These are phyloP conservation scores for Drosophila monieri DNA, from an alignment of 2,888 invertebrate genomes.

Conservation along the genomic window DNA sequence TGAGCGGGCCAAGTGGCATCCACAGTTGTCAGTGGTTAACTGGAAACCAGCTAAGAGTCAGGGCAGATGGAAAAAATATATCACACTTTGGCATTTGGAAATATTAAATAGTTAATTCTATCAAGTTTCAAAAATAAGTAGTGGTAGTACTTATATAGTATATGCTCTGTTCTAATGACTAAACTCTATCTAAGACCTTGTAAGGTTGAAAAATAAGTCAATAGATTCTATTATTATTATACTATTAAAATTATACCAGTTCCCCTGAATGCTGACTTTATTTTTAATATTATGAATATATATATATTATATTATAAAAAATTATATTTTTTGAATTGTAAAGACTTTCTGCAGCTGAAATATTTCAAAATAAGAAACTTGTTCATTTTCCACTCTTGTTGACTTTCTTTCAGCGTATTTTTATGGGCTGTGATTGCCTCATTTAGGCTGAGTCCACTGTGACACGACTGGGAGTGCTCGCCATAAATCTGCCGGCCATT, in stretches of 20 bases:
- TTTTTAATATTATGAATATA: too few species aligned
- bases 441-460: constrained; percentile 6
- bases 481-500: constrained; percentile 76
- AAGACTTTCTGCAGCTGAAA: background rate
- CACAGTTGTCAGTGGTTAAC: constrained; percentile 35
- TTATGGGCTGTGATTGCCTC: background rate
- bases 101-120: background rate
- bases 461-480: constrained; percentile 51
- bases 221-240: too few species aligned
- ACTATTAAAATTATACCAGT: too few species aligned
- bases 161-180: too few species aligned
- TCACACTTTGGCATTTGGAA: background rate
- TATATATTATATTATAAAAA: too few species aligned
- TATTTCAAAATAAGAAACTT: background rate
- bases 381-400: background rate
- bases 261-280: too few species aligned
- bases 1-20: constrained; percentile 41
- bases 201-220: too few species aligned
- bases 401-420: background rate
- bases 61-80: background rate
- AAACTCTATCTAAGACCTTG: too few species aligned
- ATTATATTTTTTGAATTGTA: background rate
- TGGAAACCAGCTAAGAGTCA: constrained; percentile 8
- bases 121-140: too few species aligned
- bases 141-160: too few species aligned